Evolutionary conservation across 2,113 vertebrate genomes (phyloP).

Genomic region (Drymodes brunneopygia): DNA sequence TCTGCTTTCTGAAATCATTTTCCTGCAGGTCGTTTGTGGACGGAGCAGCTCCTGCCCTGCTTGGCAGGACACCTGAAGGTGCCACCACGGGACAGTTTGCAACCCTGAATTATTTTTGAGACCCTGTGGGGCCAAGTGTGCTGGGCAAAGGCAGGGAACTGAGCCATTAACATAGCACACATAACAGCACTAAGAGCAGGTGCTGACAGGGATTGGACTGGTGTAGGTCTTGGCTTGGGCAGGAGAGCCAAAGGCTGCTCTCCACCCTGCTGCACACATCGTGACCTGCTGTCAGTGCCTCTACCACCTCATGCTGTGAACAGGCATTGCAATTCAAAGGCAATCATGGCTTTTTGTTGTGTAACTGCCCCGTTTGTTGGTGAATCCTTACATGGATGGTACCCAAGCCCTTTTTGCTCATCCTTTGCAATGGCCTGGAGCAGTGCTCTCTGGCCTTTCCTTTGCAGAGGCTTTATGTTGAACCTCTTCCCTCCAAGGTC

Average conservation of each 20-base stretch:
- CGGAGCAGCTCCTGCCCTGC: not conserved
- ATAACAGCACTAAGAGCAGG: not conserved
- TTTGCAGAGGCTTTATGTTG: not conserved
- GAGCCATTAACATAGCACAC: not conserved
- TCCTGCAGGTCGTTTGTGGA: accelerated
- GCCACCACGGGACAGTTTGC: accelerated
- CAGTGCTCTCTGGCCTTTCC: not conserved
- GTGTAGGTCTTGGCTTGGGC: not conserved
- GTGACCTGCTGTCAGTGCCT: accelerated
- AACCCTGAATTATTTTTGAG: not conserved
- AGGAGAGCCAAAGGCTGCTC: not conserved
- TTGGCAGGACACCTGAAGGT: not conserved
- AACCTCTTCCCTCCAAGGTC: not conserved
- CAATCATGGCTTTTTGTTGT: not conserved
- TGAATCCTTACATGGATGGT: accelerated
- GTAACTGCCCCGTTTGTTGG: not conserved
- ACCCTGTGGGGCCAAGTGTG: not conserved
- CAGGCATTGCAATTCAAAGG: not conserved
- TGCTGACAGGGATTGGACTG: not conserved
- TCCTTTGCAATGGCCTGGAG: not conserved
- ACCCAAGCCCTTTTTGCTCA: not conserved
- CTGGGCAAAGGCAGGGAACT: not conserved
- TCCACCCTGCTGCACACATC: not conserved
- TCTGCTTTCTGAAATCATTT: not conserved
- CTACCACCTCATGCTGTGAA: not conserved